Conservation (phyloP, 2,888 invertebrate genomes). For the Lomographa bimaculata region DNA sequence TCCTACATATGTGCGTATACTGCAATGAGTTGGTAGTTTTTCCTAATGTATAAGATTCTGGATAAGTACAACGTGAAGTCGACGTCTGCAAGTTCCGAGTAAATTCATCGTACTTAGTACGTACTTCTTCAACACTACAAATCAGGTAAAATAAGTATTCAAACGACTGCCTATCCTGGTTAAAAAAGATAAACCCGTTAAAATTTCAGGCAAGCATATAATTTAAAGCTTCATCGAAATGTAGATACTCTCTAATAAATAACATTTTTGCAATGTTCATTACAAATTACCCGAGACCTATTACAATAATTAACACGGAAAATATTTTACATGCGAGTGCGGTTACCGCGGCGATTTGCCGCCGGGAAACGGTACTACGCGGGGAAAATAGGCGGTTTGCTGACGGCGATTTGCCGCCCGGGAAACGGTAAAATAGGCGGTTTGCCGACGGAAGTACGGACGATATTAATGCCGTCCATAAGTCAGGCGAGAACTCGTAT, state of each 20-base stretch:
- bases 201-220: too few species aligned
- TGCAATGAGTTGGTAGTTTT: too few species aligned
- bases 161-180: too few species aligned
- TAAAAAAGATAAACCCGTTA: too few species aligned
- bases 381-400: constrained; percentile 56
- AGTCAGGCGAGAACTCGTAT: constrained; percentile 64
- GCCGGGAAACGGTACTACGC: constrained; percentile 38
- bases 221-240: background rate
- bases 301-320: constrained; percentile 33
- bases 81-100: too few species aligned
- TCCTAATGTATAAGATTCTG: too few species aligned
- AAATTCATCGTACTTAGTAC: too few species aligned
- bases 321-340: constrained; percentile 31
- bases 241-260: constrained; percentile 4
- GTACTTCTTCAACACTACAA: too few species aligned
- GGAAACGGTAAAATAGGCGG: constrained; percentile 55
- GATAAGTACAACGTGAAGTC: too few species aligned
- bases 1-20: too few species aligned
- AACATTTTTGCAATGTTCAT: constrained; percentile 27
- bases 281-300: constrained; percentile 26
- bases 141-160: too few species aligned
- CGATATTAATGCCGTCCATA: constrained; percentile 77
- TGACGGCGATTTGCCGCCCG: constrained; percentile 37
- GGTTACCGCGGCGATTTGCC: constrained; percentile 26
- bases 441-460: constrained; percentile 67